Evolutionary conservation across 1,140 invertebrate genomes (phyloP).

Genomic region (Micrasema longulum): DNA sequence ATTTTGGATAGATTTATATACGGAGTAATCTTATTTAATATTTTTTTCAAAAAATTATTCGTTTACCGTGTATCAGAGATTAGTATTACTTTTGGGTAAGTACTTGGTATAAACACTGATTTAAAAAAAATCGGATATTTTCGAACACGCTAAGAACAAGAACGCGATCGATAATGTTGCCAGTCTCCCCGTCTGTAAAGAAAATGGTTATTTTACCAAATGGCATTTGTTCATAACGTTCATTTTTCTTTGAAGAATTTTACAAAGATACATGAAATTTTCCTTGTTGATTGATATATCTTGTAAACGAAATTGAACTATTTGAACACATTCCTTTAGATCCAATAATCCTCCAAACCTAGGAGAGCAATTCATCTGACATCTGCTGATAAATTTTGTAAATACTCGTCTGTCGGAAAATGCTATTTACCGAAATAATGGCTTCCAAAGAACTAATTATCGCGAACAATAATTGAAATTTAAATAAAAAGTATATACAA

Average conservation of each 20-base stretch:
- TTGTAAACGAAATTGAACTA: constrained; percentile 43
- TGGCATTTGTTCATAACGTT: constrained; percentile 58
- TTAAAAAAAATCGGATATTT: constrained; percentile 30
- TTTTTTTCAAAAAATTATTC: too few species aligned
- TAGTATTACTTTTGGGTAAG: too few species aligned
- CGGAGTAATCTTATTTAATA: too few species aligned
- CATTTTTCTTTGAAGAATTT: constrained; percentile 59
- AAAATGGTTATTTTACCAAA: constrained; percentile 55
- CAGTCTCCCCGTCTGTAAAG: constrained; percentile 58
- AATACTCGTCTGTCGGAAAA: constrained; percentile 65
- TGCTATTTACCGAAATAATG: constrained; percentile 70
- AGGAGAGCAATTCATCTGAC: constrained; percentile 56
- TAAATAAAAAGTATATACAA: constrained; percentile 38
- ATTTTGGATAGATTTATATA: too few species aligned
- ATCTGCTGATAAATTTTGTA: constrained; percentile 67
- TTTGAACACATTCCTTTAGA: constrained; percentile 29
- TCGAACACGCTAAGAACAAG: constrained; percentile 45
- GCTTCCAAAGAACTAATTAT: constrained; percentile 68
- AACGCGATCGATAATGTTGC: constrained; percentile 64
- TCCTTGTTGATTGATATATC: not conserved
- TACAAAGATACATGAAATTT: constrained; percentile 50
- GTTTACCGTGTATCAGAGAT: too few species aligned
- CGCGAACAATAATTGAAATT: constrained; percentile 48
- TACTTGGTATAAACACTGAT: not conserved
- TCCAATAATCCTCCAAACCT: constrained; percentile 23